Percentiles rank a stretch among this genome's conserved stretches.
These are phyloP conservation scores for Parnassius mnemosyne DNA, from an alignment of 2,888 invertebrate species.

Conservation along the genomic window DNA sequence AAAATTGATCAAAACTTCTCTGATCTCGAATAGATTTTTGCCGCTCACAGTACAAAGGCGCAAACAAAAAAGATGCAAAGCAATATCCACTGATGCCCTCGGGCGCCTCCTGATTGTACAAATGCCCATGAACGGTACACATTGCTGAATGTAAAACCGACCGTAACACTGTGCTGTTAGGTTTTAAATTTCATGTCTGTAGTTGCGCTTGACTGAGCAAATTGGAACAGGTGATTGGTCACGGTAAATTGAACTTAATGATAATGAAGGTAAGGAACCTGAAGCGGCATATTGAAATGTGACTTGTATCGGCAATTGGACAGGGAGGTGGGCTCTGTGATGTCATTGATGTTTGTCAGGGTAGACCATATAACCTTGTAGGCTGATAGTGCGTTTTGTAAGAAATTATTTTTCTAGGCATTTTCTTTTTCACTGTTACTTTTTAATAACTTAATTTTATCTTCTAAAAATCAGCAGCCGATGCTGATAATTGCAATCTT, in stretches of 20 bases:
- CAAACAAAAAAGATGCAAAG: conserved; percentile 51
- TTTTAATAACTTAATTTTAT: no score
- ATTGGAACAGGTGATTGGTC: conserved; percentile 19
- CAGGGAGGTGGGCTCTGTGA: conserved; percentile 33
- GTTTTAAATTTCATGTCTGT: conserved; percentile 2
- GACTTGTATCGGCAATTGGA: conserved; percentile 28
- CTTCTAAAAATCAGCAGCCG: no score
- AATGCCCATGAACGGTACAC: conserved; percentile 38
- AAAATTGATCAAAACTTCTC: conserved; percentile 38
- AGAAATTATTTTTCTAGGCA: conserved; percentile 11
- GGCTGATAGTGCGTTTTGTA: conserved; percentile 15
- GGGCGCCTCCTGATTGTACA: conserved; percentile 45
- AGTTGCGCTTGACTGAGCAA: not conserved
- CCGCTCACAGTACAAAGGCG: conserved; percentile 47
- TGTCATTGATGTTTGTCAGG: conserved; percentile 36
- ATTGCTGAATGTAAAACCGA: conserved; percentile 28
- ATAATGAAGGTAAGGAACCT: conserved; percentile 19
- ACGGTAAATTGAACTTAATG: conserved; percentile 23
- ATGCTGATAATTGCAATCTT: no score
- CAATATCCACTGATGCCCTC: conserved; percentile 57
- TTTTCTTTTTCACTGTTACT: no score
- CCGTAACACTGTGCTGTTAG: conserved; percentile 18
- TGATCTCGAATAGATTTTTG: conserved; percentile 43
- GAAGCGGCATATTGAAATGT: conserved; percentile 14
- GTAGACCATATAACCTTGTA: conserved; percentile 21